A percentile compares a stretch with the other conserved stretches of the same genome.
These are phyloP conservation scores for Chiloscyllium punctatum DNA, from an alignment of 2,797 vertebrate genomes.

Conservation along the genomic window DNA sequence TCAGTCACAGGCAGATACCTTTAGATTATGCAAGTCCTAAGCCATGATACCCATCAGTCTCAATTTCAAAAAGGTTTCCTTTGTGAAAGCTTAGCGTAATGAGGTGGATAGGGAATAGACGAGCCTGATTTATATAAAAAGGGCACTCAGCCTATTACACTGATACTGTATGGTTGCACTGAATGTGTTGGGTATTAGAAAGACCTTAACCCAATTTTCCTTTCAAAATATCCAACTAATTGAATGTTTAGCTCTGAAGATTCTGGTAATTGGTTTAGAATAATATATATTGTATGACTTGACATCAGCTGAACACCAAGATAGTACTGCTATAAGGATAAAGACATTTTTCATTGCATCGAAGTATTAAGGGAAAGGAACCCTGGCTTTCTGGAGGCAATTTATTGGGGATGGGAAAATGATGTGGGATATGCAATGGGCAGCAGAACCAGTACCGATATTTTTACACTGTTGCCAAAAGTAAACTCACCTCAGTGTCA, in stretches of 20 bases:
- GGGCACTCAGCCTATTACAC: neutral
- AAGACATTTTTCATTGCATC: neutral
- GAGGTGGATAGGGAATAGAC: neutral
- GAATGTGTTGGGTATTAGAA: constrained; percentile 6
- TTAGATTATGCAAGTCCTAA: neutral
- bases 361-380: neutral
- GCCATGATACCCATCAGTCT: neutral
- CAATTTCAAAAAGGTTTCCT: constrained; percentile 6
- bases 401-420: neutral
- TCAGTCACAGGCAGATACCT: neutral
- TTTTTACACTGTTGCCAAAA: neutral
- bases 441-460: neutral
- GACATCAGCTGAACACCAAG: constrained; percentile 12
- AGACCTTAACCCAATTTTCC: constrained; percentile 15
- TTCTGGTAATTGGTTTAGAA: constrained; percentile 19
- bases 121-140: neutral
- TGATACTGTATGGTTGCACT: constrained; percentile 4
- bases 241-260: neutral
- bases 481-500: neutral
- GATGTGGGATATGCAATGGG: neutral
- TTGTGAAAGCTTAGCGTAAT: neutral
- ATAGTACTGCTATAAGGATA: neutral
- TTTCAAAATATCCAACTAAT: neutral
- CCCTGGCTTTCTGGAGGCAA: neutral
- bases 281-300: constrained; percentile 10